Percentiles rank a stretch among this genome's conserved stretches.
Conservation (phyloP, 2,113 vertebrate genomes). For the Eolophus roseicapilla region DNA sequence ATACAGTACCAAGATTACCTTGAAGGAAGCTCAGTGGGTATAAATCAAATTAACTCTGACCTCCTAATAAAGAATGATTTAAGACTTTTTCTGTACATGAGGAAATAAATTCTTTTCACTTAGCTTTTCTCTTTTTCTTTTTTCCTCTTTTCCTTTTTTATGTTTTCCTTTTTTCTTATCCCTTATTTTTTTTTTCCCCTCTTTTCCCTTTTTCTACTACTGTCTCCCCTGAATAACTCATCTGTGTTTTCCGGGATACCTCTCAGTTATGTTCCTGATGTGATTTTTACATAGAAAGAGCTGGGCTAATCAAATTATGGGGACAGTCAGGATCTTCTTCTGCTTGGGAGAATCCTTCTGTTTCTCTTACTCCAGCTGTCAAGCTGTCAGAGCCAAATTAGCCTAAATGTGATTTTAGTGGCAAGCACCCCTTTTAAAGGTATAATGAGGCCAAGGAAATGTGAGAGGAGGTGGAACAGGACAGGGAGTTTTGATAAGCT, state of each 20-base stretch:
- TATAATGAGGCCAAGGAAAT: background rate
- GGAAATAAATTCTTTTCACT: background rate
- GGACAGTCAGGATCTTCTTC: background rate
- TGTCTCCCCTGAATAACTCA: background rate
- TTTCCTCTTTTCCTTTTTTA: too few species aligned
- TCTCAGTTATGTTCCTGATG: background rate
- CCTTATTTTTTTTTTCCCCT: accelerated
- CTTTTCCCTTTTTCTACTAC: too few species aligned
- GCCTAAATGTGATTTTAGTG: background rate
- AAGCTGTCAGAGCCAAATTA: background rate
- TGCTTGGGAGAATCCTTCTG: background rate
- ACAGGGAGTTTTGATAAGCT: background rate
- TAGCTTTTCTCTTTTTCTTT: background rate
- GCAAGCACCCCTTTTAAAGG: background rate
- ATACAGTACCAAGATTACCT: slow-evolving; percentile 26
- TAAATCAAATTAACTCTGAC: slow-evolving; percentile 32
- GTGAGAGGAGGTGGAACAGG: background rate
- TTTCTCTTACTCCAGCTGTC: background rate
- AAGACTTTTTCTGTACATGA: background rate
- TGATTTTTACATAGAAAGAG: background rate
- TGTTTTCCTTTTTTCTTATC: too few species aligned
- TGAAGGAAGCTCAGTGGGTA: slow-evolving; percentile 44
- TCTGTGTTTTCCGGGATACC: background rate
- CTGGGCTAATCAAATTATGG: background rate
- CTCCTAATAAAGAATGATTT: slow-evolving; percentile 27